Evolutionary conservation across 2,888 invertebrate species (phyloP), one percentile per base, ranked within the genome.

Genomic region (Apodemia zela): DNA sequence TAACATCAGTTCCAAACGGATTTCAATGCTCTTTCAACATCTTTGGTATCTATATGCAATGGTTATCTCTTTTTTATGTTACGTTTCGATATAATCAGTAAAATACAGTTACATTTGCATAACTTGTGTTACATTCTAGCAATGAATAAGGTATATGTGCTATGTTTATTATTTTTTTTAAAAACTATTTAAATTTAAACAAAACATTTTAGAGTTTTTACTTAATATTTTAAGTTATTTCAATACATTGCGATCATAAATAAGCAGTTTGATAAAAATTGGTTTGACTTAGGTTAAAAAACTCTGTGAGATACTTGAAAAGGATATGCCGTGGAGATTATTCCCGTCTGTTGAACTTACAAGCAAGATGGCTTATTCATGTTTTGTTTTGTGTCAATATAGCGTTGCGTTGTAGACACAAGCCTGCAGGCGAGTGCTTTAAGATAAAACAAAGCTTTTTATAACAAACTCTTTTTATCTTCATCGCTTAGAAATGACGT

Each of bases 331-430:
- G 8, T 17, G 47, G 17, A 47, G 47, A 47, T 47, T 47, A 47
- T 17, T 17, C 47, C 8, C 17, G 47, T 47, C 47, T 47, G 47
- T 47, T 47, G 47, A 47, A 47, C 47, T 47, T 47, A 47, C 47
- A 47, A 47, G 47, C 47, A 47, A 47, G 47, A 47, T 47, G 47
- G 47, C 47, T 47, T 47, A 47, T 47, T 47, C 47, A 47, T 47
- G 47, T 47, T 45, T n/a, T 47, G 47, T 47, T 47, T 47, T 47
- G 17, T 47, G 47, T 47, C 47, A 47, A 47, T 47, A 47, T 17
- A 17, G 47, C 47, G 47, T 17, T 47, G 47, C 47, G 47, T 42
- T 15, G 42, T 42, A 15, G 42, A 15, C 42, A 42, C 5, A 42
- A 42, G 42, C 42, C 42, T 15, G 15, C 15, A 42, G 42, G 42